These are phyloP conservation scores for Prostheceraeus crozeri DNA, from an alignment of 2,888 invertebrate genomes.

Conservation along the genomic window DNA sequence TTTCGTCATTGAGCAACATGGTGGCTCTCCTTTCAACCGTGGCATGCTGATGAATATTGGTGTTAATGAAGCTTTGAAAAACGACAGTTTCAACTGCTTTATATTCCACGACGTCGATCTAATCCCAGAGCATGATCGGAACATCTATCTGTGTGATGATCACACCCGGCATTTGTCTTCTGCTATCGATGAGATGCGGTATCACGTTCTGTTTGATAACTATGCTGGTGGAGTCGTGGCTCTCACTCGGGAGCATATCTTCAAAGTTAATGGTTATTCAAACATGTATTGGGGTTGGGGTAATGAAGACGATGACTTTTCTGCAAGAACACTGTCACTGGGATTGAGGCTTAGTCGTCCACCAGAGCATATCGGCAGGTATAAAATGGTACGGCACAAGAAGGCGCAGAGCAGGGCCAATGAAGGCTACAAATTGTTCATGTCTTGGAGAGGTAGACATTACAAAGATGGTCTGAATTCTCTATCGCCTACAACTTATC, in stretches of 20 bases:
- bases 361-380: conserved; percentile 56
- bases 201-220: conserved; percentile 58
- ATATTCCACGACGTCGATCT: conserved; percentile 58
- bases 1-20: conserved; percentile 51
- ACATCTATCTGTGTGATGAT: conserved; percentile 56
- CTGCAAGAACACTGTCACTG: conserved; percentile 52
- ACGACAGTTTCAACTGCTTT: conserved; percentile 48
- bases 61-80: conserved; percentile 47
- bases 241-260: conserved; percentile 54
- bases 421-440: conserved; percentile 32
- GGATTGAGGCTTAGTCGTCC: conserved; percentile 58
- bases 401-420: conserved; percentile 48
- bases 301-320: conserved; percentile 53
- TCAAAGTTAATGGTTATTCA: conserved; percentile 59
- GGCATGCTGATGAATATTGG: conserved; percentile 52
- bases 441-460: conserved; percentile 24
- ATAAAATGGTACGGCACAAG: conserved; percentile 53
- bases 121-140: conserved; percentile 57
- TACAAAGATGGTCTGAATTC: conserved; percentile 32
- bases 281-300: conserved; percentile 59
- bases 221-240: conserved; percentile 58
- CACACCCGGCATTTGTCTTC: conserved; percentile 57
- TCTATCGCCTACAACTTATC: background rate
- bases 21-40: conserved; percentile 48
- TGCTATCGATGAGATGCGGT: conserved; percentile 57